phyloP scores from a whole-genome alignment of 2,113 vertebrate species.

The Bungarus multicinctus region DNA sequence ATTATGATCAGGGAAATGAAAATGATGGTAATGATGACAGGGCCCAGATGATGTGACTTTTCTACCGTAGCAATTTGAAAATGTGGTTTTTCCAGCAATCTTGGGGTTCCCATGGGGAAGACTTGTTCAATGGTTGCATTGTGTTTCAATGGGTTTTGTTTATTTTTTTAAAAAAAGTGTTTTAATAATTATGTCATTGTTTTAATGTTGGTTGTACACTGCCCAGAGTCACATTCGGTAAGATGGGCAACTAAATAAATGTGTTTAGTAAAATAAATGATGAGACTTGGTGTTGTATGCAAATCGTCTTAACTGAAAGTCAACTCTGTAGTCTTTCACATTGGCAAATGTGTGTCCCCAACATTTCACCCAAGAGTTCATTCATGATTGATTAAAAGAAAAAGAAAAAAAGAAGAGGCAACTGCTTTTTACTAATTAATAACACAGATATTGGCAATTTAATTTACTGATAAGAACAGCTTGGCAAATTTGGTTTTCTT shows the following conservation, averaged over 20 bases:
- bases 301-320: neutral
- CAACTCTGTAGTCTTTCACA: neutral
- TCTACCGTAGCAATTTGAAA: neutral
- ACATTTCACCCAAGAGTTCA: neutral
- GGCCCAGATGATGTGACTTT: neutral
- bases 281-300: neutral
- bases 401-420: neutral
- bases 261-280: neutral
- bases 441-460: slow-evolving; percentile 16
- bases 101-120: neutral
- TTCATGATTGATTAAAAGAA: neutral
- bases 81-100: neutral
- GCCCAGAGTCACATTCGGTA: neutral
- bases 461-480: slow-evolving; percentile 4
- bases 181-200: neutral
- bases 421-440: slow-evolving; percentile 22
- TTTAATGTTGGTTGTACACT: neutral
- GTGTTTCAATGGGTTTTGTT: neutral
- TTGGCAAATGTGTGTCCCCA: neutral
- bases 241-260: neutral
- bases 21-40: neutral
- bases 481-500: slow-evolving; percentile 19
- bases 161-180: neutral
- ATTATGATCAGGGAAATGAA: neutral
- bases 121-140: neutral